Percentiles rank a stretch among this genome's conserved stretches.
phyloP scores from a whole-genome alignment of 1,140 invertebrate genomes.

The Apocrypta bakeri region DNA sequence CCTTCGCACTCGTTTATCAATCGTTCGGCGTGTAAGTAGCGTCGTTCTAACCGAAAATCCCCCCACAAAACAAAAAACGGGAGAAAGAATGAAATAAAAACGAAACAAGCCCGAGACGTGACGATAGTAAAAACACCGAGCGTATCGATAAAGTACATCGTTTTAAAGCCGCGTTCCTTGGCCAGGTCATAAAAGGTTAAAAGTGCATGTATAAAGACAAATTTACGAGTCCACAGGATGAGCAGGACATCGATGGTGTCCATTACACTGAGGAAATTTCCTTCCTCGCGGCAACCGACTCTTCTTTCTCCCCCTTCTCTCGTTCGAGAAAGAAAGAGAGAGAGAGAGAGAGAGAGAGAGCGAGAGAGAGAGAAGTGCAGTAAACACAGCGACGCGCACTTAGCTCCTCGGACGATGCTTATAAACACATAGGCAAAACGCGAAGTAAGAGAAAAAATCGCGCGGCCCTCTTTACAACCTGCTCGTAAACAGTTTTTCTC shows the following conservation, averaged over 20 bases:
- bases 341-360: no score
- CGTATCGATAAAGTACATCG: neutral
- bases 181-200: neutral
- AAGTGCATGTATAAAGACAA: slow-evolving; percentile 5
- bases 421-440: neutral
- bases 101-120: neutral
- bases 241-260: neutral
- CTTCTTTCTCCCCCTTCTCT: no score
- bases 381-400: slow-evolving; percentile 4
- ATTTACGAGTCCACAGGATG: slow-evolving; percentile 26
- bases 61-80: no score
- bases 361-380: neutral
- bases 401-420: neutral
- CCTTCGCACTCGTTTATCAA: no score
- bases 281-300: neutral
- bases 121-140: neutral
- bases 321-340: no score
- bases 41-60: no score
- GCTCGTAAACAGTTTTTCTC: slow-evolving; percentile 11
- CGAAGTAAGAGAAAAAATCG: neutral
- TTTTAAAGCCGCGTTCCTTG: neutral
- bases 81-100: neutral
- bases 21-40: no score
- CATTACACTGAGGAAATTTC: slow-evolving; percentile 26
- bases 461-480: slow-evolving; percentile 35